These are phyloP conservation scores for Caretta caretta DNA, from an alignment of 2,113 vertebrate species.

Conservation along the genomic window DNA sequence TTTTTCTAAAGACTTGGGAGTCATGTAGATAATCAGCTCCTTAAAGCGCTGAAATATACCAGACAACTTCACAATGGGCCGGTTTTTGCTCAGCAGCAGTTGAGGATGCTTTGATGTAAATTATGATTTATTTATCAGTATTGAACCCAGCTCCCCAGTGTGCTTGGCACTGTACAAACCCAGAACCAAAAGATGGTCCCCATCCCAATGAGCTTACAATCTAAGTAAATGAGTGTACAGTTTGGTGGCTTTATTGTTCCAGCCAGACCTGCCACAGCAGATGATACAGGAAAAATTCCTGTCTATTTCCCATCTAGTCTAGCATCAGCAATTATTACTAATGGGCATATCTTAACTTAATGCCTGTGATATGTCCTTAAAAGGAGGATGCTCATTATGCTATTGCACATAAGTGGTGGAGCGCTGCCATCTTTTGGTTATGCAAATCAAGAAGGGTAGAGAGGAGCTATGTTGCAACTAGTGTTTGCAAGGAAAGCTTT, in stretches of 20 bases:
- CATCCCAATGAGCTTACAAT: accelerated
- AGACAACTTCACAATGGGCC: accelerated
- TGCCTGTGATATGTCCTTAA: background rate
- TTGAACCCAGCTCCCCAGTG: background rate
- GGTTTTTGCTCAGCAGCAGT: accelerated
- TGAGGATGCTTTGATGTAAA: accelerated
- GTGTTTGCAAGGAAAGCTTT: accelerated
- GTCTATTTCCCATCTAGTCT: accelerated
- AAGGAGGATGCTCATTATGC: background rate
- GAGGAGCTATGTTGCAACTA: accelerated
- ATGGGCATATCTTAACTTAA: background rate
- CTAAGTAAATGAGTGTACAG: background rate
- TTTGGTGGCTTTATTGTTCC: background rate
- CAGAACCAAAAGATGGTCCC: background rate
- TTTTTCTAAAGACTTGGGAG: too few species aligned
- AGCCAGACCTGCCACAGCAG: background rate
- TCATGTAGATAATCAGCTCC: too few species aligned
- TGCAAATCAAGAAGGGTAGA: background rate
- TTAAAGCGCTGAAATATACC: background rate
- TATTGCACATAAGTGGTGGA: background rate
- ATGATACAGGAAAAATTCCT: accelerated
- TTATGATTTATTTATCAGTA: accelerated
- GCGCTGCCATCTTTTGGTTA: constrained; percentile 70
- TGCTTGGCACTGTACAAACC: too few species aligned
- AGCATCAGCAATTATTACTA: accelerated